Conservation (phyloP, 1,140 invertebrate species). For the Octopus sinensis region DNA sequence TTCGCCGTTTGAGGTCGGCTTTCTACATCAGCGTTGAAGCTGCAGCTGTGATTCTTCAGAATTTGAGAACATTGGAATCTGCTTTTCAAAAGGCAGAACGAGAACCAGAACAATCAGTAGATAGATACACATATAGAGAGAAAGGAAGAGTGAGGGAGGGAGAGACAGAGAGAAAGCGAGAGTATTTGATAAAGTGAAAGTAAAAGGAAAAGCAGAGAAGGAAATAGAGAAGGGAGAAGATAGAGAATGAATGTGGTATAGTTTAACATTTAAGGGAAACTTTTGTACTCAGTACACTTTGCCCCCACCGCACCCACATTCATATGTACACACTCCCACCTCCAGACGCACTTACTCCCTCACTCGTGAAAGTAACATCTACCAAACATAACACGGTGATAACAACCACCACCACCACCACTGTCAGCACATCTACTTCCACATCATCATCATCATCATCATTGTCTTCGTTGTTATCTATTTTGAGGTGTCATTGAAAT, state of each 20-base stretch:
- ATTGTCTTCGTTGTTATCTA: background rate
- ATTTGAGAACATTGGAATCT: no score
- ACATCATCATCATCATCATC: background rate
- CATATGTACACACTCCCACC: background rate
- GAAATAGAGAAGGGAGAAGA: background rate
- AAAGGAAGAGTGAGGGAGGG: background rate
- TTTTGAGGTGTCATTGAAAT: no score
- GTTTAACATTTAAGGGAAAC: background rate
- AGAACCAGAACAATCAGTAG: background rate
- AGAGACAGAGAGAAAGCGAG: slow-evolving; percentile 6
- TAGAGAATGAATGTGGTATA: background rate
- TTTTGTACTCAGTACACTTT: background rate
- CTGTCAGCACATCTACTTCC: background rate
- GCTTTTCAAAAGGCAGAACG: background rate
- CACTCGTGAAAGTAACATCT: no score
- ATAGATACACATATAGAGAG: background rate
- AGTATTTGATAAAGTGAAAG: background rate
- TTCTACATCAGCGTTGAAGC: no score
- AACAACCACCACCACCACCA: no score
- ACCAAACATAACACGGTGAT: no score
- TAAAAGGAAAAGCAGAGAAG: background rate
- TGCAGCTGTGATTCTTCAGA: no score
- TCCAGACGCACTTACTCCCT: no score
- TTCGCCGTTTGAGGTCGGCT: no score
- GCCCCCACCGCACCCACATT: background rate